Percentiles rank a stretch among this genome's conserved stretches.
Evolutionary conservation across 1,140 invertebrate genomes (phyloP).

Genomic region (Sweltsa coloradensis): DNA sequence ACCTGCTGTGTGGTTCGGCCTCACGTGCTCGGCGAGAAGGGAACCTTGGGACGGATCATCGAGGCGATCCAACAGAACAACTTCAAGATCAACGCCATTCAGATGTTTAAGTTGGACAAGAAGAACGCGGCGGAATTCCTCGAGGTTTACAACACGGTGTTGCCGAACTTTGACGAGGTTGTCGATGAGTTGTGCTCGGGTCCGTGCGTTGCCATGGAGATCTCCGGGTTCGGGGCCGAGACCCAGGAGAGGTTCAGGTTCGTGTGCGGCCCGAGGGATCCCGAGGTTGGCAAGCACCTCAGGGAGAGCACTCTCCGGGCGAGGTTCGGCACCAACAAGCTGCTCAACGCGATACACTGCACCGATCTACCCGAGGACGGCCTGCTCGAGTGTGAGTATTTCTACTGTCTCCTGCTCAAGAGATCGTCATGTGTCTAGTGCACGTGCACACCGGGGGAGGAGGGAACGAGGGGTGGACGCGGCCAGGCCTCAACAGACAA

Average conservation of each 20-base stretch:
- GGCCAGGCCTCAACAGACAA: too few species aligned
- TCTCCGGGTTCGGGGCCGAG: slow-evolving; percentile 45
- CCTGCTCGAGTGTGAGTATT: slow-evolving; percentile 65
- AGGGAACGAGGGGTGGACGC: too few species aligned
- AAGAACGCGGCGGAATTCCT: slow-evolving; percentile 80
- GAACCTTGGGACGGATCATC: too few species aligned
- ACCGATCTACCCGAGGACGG: slow-evolving; percentile 84
- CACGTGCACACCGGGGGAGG: too few species aligned
- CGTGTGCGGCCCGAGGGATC: slow-evolving; percentile 76
- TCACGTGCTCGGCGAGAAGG: too few species aligned
- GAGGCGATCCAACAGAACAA: slow-evolving; percentile 57
- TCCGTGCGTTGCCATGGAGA: slow-evolving; percentile 74
- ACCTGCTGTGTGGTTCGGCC: too few species aligned
- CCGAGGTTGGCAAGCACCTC: slow-evolving; percentile 25
- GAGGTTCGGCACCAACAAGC: slow-evolving; percentile 66
- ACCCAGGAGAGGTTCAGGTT: slow-evolving; percentile 65
- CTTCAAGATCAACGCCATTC: slow-evolving; percentile 65
- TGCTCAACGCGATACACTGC: slow-evolving; percentile 83
- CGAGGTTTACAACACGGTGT: slow-evolving; percentile 83
- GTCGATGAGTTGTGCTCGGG: slow-evolving; percentile 69
- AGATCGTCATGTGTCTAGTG: too few species aligned
- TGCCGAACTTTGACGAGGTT: slow-evolving; percentile 70
- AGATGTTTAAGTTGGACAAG: slow-evolving; percentile 64
- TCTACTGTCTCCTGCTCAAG: too few species aligned
- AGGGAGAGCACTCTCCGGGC: slow-evolving; percentile 67